Percentiles rank a stretch among this genome's conserved stretches.
These are phyloP conservation scores for Neopelma chrysocephalum DNA, from an alignment of 2,797 vertebrate genomes.

Conservation along the genomic window DNA sequence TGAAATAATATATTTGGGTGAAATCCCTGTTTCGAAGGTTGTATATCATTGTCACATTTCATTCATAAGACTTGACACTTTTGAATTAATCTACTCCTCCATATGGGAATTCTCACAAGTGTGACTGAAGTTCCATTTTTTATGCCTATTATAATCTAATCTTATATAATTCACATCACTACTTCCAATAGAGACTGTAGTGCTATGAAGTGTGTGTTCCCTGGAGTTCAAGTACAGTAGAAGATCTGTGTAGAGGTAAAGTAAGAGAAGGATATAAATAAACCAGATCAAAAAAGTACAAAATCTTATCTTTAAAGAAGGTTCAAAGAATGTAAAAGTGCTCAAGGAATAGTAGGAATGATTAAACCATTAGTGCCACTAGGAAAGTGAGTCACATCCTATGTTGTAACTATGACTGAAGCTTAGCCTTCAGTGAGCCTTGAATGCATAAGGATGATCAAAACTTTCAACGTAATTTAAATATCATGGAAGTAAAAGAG, in stretches of 20 bases:
- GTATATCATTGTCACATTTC: not conserved
- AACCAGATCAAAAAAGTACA: slow-evolving; percentile 1
- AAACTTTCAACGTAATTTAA: not conserved
- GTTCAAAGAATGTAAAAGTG: slow-evolving; percentile 22
- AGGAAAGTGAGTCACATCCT: not conserved
- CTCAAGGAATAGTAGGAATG: slow-evolving; percentile 3
- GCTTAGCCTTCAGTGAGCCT: not conserved
- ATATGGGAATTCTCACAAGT: not conserved
- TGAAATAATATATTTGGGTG: not conserved
- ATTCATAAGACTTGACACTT: not conserved
- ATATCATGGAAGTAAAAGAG: not conserved
- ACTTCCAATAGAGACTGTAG: not conserved
- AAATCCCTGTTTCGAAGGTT: not conserved
- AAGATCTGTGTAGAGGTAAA: not conserved
- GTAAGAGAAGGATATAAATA: slow-evolving; percentile 22
- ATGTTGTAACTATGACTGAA: not conserved
- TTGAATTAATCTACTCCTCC: not conserved
- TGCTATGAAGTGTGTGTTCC: not conserved
- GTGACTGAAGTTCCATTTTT: not conserved
- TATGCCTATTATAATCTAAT: not conserved
- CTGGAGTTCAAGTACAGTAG: not conserved
- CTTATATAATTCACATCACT: not conserved
- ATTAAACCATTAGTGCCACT: slow-evolving; percentile 23
- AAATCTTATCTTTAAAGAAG: slow-evolving; percentile 42
- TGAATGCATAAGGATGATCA: not conserved